Evolutionary conservation across 2,113 vertebrate species (phyloP).

Genomic region (Gymnogyps californianus): DNA sequence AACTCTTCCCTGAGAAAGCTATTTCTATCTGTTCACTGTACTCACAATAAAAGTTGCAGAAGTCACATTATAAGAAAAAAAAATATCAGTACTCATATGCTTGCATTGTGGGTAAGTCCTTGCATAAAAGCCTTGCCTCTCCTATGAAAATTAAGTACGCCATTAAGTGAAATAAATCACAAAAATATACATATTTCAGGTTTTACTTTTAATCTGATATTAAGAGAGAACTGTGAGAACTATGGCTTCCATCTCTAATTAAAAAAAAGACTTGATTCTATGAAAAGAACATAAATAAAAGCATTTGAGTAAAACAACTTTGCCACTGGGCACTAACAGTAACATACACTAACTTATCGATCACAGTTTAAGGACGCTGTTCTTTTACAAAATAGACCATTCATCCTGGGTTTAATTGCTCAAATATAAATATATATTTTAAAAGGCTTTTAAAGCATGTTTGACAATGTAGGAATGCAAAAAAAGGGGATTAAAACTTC

Average conservation of each 20-base stretch:
- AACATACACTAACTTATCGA: not conserved
- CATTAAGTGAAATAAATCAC: not conserved
- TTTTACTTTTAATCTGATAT: not conserved
- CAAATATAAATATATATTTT: not conserved
- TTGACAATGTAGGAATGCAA: not conserved
- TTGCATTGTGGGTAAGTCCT: not conserved
- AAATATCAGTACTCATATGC: not conserved
- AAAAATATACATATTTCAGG: not conserved
- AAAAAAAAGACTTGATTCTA: not conserved
- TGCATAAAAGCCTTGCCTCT: not conserved
- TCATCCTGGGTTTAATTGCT: not conserved
- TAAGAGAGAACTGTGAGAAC: not conserved
- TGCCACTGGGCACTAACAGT: not conserved
- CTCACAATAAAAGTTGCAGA: not conserved
- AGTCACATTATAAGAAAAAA: not conserved
- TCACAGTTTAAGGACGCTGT: not conserved
- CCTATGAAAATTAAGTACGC: not conserved
- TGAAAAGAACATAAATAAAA: not conserved
- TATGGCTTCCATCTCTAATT: not conserved
- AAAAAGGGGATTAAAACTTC: not conserved
- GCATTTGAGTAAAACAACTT: not conserved
- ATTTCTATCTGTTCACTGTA: not conserved
- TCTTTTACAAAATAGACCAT: not conserved
- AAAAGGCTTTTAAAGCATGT: not conserved
- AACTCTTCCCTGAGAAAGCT: not conserved